Evolutionary conservation across 2,888 invertebrate species (phyloP), one percentile per base, ranked within the genome.

Genomic region (Tetramorium bicarinatum): DNA sequence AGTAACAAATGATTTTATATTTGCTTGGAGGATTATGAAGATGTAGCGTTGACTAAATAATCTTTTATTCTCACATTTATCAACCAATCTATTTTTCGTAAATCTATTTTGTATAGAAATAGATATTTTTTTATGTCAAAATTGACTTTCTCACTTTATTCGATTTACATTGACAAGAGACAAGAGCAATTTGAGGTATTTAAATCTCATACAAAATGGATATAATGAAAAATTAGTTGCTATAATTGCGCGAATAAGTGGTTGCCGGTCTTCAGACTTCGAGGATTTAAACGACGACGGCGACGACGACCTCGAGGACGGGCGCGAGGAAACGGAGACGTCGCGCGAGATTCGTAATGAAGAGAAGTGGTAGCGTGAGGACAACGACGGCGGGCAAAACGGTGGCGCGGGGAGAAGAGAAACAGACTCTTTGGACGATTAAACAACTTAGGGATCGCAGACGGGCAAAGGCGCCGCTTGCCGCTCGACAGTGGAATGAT

Each of bases 401-500:
- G 79, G 49, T 11, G 56, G 74, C 38, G 25, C 61, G 82, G 85
- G 81, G 83, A 77, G 83, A 85, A 84, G 85, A 89, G 90, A 83
- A 85, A 88, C 86, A 87, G 91, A 84, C 91, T 91, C 91, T 91
- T 91, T 88, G 88, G 91, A 85, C 91, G 91, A 91, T 91, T 91
- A 91, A 91, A 91, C 91, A 87, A 89, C 91, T 91, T 91, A 88
- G 89, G 91, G 89, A 75, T 87, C 84, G 86, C 90, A 89, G 87
- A 82, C 86, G 76, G 81, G 92, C 92, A 92, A 92, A 92, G 92
- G 85, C 85, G 91, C 91, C 93, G 93, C 93, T 87, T 89, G 87
- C 89, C 88, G 91, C 89, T 87, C 88, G 89, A 90, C 91, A 90
- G 87, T 89, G 92, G 91, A 93, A 93, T 93, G 92, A 94, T 94